A percentile compares a stretch with the other conserved stretches of the same genome.
These are phyloP conservation scores for Parnassius mnemosyne DNA, from an alignment of 2,888 invertebrate species.

Conservation along the genomic window DNA sequence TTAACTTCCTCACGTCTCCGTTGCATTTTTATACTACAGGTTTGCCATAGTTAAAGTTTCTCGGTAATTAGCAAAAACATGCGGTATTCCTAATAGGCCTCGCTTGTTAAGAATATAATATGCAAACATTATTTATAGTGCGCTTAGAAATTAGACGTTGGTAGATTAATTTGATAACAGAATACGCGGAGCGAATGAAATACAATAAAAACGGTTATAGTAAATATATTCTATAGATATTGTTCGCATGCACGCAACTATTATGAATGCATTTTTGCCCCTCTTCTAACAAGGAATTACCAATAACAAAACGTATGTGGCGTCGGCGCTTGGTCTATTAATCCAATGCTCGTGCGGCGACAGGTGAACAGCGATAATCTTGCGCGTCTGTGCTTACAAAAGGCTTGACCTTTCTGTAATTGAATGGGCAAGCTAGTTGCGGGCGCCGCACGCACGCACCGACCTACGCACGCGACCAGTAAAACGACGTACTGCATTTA, in stretches of 20 bases:
- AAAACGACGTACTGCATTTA: conserved; percentile 2
- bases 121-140: conserved; percentile 15
- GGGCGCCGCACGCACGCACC: conserved; percentile 61
- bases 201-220: conserved; percentile 16
- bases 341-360: conserved; percentile 49
- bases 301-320: conserved; percentile 33
- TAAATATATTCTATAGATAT: conserved; percentile 27
- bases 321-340: conserved; percentile 30
- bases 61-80: conserved; percentile 7
- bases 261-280: conserved; percentile 32
- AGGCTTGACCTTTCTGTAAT: conserved; percentile 76
- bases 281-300: conserved; percentile 36
- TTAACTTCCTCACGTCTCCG: no score
- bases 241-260: conserved; percentile 29
- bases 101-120: conserved; percentile 17
- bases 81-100: conserved; percentile 8
- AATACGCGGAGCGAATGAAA: conserved; percentile 19
- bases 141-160: conserved; percentile 12
- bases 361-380: conserved; percentile 74
- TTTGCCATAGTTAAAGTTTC: conserved; percentile 8
- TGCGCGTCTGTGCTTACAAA: conserved; percentile 64
- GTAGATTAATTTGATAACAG: conserved; percentile 20
- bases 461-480: conserved; percentile 68
- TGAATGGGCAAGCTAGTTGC: conserved; percentile 70
- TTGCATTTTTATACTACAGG: not conserved